Base-by-base conservation (phyloP, 64 coral and sea anemone genomes). In the Montipora capricornis region DNA sequence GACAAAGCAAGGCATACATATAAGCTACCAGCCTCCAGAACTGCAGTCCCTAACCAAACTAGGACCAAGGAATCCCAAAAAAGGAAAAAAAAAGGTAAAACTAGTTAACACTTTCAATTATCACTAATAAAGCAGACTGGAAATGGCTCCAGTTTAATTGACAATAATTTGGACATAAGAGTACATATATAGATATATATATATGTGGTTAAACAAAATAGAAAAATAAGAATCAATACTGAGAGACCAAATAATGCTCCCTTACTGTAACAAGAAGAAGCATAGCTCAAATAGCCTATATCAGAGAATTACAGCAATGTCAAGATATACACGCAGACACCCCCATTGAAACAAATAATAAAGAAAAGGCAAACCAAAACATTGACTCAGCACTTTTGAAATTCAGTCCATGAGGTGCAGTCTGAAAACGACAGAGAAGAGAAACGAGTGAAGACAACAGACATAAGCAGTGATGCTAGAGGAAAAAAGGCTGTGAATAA, bases 261-360 rank as follows among this genome's bases (percentile, higher is more conserved):
- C 61, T 66, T 66, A 66, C 61, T 66, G 61, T 66, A 16, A 66
- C 61, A 66, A 66, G 61, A 66, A 66, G 61, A 66, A 3, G 61
- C 61, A 66, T 66, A 66, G 61, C 61, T 66, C 51, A 66, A 66
- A 66, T 66, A 66, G 61, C 61, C 61, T 66, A 66, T 66, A 66
- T 66, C 61, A 66, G 61, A 66, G 61, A 66, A 66, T 66, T 66
- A 66, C 61, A 12, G 61, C 61, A 66, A 66, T 66, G 61, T 66
- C 61, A 66, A 66, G 61, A 66, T 66, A 66, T 66, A 66, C 61
- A 66, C 61, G 61, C 61, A 66, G 61, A 66, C 61, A 66, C 61
- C 61, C 61, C 61, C 61, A 66, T 66, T 66, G 61, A 66, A 66
- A 66, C 61, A 66, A 66, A 66, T 66, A 66, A 66, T 66, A 66